A percentile compares a stretch with the other conserved stretches of the same genome.
Evolutionary conservation across 2,797 vertebrate species (phyloP).

Genomic region (Novumbra hubbsi): DNA sequence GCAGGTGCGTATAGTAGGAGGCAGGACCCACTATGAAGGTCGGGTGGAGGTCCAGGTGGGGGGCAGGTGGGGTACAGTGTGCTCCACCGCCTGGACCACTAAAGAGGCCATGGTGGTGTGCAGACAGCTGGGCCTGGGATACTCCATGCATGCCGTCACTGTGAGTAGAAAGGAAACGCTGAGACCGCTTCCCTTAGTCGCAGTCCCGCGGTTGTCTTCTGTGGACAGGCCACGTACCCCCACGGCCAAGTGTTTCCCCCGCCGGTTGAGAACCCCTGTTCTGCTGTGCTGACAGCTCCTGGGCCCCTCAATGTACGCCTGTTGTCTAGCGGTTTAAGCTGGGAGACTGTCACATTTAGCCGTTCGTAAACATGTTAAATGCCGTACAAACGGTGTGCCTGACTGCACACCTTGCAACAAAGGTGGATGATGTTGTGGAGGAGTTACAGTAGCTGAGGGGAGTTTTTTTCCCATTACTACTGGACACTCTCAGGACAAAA

Average conservation of each 20-base stretch:
- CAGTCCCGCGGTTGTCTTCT: too few species aligned
- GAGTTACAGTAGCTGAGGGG: not conserved
- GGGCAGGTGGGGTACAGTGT: constrained; percentile 85
- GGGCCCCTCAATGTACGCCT: too few species aligned
- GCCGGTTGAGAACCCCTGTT: too few species aligned
- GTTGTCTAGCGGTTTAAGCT: too few species aligned
- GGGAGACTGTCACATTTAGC: not conserved
- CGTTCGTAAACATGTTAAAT: not conserved
- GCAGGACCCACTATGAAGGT: constrained; percentile 81
- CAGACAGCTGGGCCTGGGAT: constrained; percentile 88
- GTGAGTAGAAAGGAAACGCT: constrained; percentile 70
- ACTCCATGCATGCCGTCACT: constrained; percentile 87
- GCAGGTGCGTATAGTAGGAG: constrained; percentile 85
- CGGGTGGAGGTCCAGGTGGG: constrained; percentile 87
- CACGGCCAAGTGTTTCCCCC: too few species aligned
- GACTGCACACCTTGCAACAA: not conserved
- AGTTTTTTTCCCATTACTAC: too few species aligned
- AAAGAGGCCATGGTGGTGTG: constrained; percentile 90
- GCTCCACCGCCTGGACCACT: constrained; percentile 89
- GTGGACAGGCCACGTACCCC: too few species aligned
- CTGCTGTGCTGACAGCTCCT: too few species aligned
- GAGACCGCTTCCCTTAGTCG: too few species aligned
- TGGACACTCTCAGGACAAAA: too few species aligned
- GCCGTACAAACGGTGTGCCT: not conserved
- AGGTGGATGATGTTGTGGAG: not conserved